These are phyloP conservation scores for Taxidea taxus DNA, from an alignment of 2,113 vertebrate species.

Conservation along the genomic window DNA sequence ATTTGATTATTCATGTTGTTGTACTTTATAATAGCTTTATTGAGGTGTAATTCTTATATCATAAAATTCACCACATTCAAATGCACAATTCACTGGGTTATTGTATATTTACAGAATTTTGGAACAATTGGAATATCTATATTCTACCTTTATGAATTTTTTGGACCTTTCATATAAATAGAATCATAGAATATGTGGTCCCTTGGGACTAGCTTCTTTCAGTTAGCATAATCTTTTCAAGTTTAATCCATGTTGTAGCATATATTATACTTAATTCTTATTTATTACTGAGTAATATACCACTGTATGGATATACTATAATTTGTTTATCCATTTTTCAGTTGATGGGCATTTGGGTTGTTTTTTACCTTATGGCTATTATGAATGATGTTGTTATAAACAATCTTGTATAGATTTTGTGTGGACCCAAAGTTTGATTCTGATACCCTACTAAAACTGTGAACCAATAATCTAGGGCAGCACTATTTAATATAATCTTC, in stretches of 20 bases:
- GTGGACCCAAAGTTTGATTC: neutral
- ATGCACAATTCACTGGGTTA: neutral
- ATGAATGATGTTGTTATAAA: neutral
- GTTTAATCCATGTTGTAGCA: neutral
- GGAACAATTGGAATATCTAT: neutral
- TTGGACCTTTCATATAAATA: neutral
- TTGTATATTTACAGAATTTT: neutral
- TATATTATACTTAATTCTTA: neutral
- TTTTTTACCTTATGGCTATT: neutral
- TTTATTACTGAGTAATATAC: neutral
- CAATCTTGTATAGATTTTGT: neutral
- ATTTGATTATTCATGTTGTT: neutral
- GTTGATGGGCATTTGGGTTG: neutral
- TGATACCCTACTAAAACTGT: neutral
- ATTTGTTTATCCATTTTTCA: neutral
- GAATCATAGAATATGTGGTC: neutral
- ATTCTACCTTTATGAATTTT: neutral
- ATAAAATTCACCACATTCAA: neutral
- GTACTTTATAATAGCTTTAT: neutral
- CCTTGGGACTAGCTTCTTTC: neutral
- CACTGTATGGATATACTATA: neutral
- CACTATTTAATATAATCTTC: neutral
- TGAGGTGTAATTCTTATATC: neutral
- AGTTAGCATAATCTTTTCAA: neutral
- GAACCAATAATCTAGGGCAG: neutral